These are phyloP conservation scores for Microtus richardsoni DNA, from an alignment of 2,113 vertebrate species.

Conservation along the genomic window DNA sequence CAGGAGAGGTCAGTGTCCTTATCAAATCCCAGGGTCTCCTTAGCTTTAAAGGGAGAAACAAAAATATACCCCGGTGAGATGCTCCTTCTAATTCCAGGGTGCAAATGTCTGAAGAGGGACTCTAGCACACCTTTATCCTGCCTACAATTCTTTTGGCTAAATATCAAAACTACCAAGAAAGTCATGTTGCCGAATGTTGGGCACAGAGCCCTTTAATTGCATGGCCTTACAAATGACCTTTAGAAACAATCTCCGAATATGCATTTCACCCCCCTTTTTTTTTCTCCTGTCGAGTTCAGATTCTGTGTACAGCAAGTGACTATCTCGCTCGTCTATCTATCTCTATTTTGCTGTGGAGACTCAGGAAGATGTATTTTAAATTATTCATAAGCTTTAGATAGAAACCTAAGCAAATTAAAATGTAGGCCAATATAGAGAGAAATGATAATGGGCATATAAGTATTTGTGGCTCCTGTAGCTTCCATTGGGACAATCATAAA, in stretches of 20 bases:
- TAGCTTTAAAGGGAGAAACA: neutral
- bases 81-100: neutral
- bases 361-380: constrained; percentile 79
- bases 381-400: constrained; percentile 79
- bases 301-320: constrained; percentile 70
- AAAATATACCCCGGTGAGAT: neutral
- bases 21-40: constrained; percentile 29
- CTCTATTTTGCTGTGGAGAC: constrained; percentile 76
- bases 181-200: constrained; percentile 20
- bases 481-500: constrained; percentile 86
- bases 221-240: constrained; percentile 52
- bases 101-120: neutral
- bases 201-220: constrained; percentile 53
- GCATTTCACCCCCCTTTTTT: constrained; percentile 30
- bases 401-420: constrained; percentile 83
- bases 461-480: constrained; percentile 84
- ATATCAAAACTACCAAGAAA: neutral
- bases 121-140: neutral
- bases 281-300: constrained; percentile 51
- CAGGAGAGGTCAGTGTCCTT: constrained; percentile 32
- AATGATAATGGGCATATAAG: constrained; percentile 81
- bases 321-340: constrained; percentile 63
- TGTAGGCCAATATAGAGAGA: constrained; percentile 75
- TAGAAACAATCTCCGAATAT: constrained; percentile 29
- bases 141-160: constrained; percentile 2